Evolutionary conservation across 30 jellyfish, hydroid and myxozoan species (phyloP).

Genomic region (Hydractinia symbiolongicarpus): DNA sequence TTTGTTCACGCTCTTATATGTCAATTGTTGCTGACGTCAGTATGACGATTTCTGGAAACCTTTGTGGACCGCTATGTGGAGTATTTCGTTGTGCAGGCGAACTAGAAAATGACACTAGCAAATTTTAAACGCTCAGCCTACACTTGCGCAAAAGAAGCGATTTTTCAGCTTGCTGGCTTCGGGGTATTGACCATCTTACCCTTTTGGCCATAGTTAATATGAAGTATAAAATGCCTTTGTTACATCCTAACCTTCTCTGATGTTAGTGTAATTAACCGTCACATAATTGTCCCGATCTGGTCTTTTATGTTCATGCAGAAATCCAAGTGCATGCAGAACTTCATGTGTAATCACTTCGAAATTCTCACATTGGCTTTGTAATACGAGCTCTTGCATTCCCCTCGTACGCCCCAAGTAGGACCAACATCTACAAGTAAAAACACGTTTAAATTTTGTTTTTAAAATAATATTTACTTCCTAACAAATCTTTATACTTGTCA

Average conservation of each 20-base stretch:
- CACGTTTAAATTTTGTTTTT: neutral
- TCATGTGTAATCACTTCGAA: constrained; percentile 5
- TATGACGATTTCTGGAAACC: no score
- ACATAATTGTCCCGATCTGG: constrained; percentile 10
- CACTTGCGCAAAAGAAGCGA: no score
- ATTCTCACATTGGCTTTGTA: neutral
- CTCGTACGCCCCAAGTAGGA: constrained; percentile 2
- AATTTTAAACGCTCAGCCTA: no score
- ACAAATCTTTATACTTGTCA: no score
- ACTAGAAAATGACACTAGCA: no score
- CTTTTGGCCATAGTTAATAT: neutral
- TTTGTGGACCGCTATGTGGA: no score
- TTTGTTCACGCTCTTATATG: no score
- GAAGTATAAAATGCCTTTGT: neutral
- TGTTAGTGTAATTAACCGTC: constrained; percentile 6
- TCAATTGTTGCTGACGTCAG: no score
- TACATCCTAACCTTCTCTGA: constrained; percentile 1
- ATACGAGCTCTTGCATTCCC: constrained; percentile 14
- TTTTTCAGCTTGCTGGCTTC: neutral
- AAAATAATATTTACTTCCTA: no score
- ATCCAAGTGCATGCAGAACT: constrained; percentile 15
- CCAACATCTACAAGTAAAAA: constrained; percentile 13
- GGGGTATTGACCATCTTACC: neutral
- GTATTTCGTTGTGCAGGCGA: no score
- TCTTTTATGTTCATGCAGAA: constrained; percentile 10